phyloP scores from a whole-genome alignment of 2,888 invertebrate species.

The Acronicta psi region DNA sequence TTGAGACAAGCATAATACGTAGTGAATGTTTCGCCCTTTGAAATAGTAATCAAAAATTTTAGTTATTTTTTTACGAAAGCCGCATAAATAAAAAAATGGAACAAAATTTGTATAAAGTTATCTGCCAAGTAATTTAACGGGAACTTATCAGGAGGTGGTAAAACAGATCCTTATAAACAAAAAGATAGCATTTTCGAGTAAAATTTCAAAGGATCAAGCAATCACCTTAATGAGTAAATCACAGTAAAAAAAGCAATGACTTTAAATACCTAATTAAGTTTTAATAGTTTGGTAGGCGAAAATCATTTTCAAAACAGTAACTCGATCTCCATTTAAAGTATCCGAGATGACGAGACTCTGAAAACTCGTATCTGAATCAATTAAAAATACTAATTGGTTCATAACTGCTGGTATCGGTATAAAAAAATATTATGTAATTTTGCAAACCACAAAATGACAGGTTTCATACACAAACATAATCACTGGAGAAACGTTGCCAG shows the following conservation, averaged over 20 bases:
- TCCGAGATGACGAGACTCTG: conserved; percentile 48
- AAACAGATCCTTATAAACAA: no score
- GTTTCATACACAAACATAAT: conserved; percentile 27
- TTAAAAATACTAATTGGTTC: conserved; percentile 36
- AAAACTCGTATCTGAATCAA: conserved; percentile 44
- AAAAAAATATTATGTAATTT: conserved; percentile 31
- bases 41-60: not conserved
- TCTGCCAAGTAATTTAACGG: no score
- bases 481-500: conserved; percentile 56
- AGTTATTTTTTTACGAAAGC: no score
- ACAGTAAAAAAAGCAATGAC: conserved; percentile 57
- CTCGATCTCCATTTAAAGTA: conserved; percentile 47
- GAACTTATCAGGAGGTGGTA: no score
- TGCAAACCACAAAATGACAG: conserved; percentile 14
- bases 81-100: no score
- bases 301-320: conserved; percentile 50
- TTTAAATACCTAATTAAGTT: conserved; percentile 54
- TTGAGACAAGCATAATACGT: conserved; percentile 57
- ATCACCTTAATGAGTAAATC: conserved; percentile 48
- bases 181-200: not conserved
- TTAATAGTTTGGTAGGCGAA: conserved; percentile 55
- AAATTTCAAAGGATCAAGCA: not conserved
- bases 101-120: no score
- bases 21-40: not conserved
- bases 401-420: conserved; percentile 23